Evolutionary conservation across 2,888 invertebrate species (phyloP).

Genomic region (Ectobius pallidus): DNA sequence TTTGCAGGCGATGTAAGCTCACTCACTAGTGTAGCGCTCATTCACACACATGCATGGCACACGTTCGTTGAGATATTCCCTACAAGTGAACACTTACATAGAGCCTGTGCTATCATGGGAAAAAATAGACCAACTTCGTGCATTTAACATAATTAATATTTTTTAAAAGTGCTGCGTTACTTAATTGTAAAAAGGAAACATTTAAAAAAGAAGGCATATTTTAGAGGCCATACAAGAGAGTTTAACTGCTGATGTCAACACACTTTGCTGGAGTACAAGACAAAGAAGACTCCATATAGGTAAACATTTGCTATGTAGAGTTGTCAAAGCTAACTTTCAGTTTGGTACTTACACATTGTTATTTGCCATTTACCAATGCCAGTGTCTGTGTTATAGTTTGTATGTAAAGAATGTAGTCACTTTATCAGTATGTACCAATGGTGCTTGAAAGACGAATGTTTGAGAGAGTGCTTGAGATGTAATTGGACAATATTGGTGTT

Average conservation of each 20-base stretch:
- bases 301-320: too few relatives aligned
- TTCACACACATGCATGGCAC: too few relatives aligned
- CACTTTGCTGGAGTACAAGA: too few relatives aligned
- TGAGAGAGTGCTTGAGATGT: neutral
- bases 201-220: slow-evolving; percentile 25
- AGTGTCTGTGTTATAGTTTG: slow-evolving; percentile 15
- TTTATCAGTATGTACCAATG: neutral
- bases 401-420: slow-evolving; percentile 10
- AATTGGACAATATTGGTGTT: slow-evolving; percentile 19
- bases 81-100: too few relatives aligned
- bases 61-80: too few relatives aligned
- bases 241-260: too few relatives aligned
- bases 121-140: neutral
- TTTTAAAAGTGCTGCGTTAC: slow-evolving; percentile 18
- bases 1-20: too few relatives aligned
- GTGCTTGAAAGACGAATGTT: neutral
- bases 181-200: slow-evolving; percentile 5
- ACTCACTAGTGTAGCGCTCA: too few relatives aligned
- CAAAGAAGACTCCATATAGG: too few relatives aligned
- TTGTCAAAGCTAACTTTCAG: neutral
- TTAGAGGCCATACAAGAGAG: slow-evolving; percentile 9
- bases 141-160: slow-evolving; percentile 22
- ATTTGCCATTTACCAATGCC: slow-evolving; percentile 9
- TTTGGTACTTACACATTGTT: slow-evolving; percentile 19
- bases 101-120: neutral